Conservation (phyloP, 2,113 vertebrate genomes). For the Galeopterus variegatus region DNA sequence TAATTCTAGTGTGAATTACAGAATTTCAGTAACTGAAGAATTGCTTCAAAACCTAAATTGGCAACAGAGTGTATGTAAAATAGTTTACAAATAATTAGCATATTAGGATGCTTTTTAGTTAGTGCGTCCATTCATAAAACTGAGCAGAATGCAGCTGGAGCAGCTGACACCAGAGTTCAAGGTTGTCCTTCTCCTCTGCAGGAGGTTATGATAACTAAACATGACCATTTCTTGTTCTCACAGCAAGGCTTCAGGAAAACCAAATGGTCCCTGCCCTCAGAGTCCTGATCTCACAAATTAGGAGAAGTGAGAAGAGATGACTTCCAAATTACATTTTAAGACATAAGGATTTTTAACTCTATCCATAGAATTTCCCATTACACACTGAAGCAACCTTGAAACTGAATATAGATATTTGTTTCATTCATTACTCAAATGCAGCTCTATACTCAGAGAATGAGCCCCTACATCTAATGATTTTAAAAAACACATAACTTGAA, state of each 20-base stretch:
- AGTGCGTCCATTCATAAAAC: constrained; percentile 73
- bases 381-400: background rate
- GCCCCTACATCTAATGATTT: background rate
- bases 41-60: constrained; percentile 57
- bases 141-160: background rate
- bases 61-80: background rate
- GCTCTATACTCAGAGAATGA: background rate
- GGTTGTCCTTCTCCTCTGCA: background rate
- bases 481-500: background rate
- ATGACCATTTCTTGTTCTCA: constrained; percentile 61
- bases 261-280: constrained; percentile 65
- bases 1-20: constrained; percentile 54
- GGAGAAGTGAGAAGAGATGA: background rate
- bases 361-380: background rate
- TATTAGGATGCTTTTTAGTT: constrained; percentile 65
- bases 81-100: constrained; percentile 73
- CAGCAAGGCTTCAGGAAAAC: constrained; percentile 56
- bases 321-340: constrained; percentile 10
- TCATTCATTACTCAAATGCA: constrained; percentile 25
- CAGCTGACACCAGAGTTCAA: constrained; percentile 60
- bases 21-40: constrained; percentile 57
- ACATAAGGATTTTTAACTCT: constrained; percentile 21
- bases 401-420: background rate
- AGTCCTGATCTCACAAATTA: constrained; percentile 43
- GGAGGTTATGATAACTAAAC: constrained; percentile 57